Evolutionary conservation across 2,888 invertebrate species (phyloP), one percentile per base, ranked within the genome.

Genomic region (Agonum fuliginosum): DNA sequence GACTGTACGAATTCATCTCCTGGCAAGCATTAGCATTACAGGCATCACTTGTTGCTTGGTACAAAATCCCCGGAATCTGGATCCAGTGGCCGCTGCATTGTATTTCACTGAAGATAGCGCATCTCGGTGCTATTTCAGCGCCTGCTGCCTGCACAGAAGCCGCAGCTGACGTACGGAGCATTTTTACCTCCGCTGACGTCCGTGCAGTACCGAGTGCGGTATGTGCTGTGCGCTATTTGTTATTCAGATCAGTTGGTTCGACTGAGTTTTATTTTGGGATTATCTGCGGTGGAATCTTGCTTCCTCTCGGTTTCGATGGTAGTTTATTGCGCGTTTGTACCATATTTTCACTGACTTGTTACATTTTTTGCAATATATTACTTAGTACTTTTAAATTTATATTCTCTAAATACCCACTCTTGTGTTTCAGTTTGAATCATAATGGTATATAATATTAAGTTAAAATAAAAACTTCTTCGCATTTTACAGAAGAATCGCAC

Each of bases 101-200:
- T 72, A 72, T 72, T 72, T 72, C 72, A 72, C 27, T 27, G 54
- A 1, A 41, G 72, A 72, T 72, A 72, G 54, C 54, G 27, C 51
- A 72, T 72, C 72, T 72, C 27, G 72, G 72, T 54, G 37, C 34
- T 72, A 72, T 72, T 72, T 72, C 51, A 72, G 72, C 22, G 19
- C 20, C 14, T 12, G 14, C 12, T 10, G 10, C 1, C 19, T 20
- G 48, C 48, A 48, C 48, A 48, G 48, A 48, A 48, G 48, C 48
- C 48, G 20, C 48, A 17, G 12, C 14, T 48, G 48, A 48, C 48
- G 48, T 48, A 48, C 17, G 14, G 48, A 10, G 20, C n/a, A 6
- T 48, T 8, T 37, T 48, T 48, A 19, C 48, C 5, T 48, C 10
- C 19, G 8, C 34, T 34, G 34, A 34, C 34, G n/a, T 34, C 34